phyloP scores from a whole-genome alignment of 2,113 vertebrate species.

The Callipepla squamata region DNA sequence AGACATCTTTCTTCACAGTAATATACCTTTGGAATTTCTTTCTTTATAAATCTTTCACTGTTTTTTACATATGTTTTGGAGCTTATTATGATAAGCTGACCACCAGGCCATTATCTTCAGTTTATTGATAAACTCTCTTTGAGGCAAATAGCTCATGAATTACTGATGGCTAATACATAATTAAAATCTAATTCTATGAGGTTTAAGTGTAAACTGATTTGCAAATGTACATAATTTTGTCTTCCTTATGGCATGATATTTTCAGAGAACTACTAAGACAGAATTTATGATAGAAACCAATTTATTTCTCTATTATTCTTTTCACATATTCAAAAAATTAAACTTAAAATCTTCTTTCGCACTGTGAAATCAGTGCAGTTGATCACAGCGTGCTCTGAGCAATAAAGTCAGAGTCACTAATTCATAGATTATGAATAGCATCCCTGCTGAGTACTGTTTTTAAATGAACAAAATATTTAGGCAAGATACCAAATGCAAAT shows the following conservation, averaged over 20 bases:
- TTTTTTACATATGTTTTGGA: neutral
- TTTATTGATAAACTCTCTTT: neutral
- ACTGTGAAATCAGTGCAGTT: neutral
- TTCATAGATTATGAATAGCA: neutral
- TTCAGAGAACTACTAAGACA: neutral
- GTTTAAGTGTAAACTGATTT: neutral
- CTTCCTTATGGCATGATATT: neutral
- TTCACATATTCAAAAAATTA: neutral
- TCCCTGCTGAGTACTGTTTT: neutral
- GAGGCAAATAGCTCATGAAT: neutral
- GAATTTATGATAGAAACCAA: neutral
- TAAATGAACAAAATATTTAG: slow-evolving; percentile 1
- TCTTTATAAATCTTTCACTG: neutral
- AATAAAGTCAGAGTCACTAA: neutral
- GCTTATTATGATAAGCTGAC: neutral
- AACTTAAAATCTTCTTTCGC: neutral
- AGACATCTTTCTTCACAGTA: neutral
- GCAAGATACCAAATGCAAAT: neutral
- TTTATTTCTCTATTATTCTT: neutral
- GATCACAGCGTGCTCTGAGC: neutral
- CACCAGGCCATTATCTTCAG: neutral
- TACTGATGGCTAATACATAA: neutral
- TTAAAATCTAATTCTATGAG: neutral
- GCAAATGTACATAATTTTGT: neutral
- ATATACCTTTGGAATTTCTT: neutral